Evolutionary conservation across 2,113 vertebrate species (phyloP).

Genomic region (Hyperoodon ampullatus): DNA sequence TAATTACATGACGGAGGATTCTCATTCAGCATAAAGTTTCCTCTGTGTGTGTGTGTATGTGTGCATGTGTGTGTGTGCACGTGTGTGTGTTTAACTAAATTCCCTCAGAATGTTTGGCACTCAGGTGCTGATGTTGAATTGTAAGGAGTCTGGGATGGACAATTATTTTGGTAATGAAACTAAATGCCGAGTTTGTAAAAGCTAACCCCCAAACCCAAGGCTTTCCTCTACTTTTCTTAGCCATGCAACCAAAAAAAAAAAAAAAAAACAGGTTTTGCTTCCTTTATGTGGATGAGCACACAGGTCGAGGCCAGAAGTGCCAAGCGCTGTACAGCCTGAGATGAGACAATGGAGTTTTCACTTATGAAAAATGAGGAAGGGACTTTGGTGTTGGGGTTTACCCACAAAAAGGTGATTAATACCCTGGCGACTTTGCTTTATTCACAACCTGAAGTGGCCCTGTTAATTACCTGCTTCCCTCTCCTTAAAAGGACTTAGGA

Average conservation of each 20-base stretch:
- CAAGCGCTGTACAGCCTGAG: not conserved
- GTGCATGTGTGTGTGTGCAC: not conserved
- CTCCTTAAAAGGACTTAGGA: not conserved
- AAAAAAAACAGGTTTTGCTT: too few relatives aligned
- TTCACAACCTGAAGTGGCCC: too few relatives aligned
- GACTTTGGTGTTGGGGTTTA: not conserved
- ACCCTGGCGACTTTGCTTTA: not conserved
- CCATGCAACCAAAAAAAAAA: not conserved
- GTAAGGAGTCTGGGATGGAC: not conserved
- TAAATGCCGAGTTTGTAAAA: not conserved
- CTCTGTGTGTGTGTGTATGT: not conserved
- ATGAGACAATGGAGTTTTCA: not conserved
- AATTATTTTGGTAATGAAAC: not conserved
- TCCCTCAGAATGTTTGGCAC: not conserved
- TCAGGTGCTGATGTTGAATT: too few relatives aligned
- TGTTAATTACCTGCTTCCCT: accelerated
- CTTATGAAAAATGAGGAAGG: not conserved
- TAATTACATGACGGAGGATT: too few relatives aligned
- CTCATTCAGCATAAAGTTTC: accelerated
- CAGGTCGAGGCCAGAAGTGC: not conserved
- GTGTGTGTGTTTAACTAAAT: not conserved
- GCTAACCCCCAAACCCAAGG: too few relatives aligned
- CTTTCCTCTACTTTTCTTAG: not conserved
- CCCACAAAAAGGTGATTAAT: accelerated
- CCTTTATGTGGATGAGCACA: accelerated